Base-by-base conservation (phyloP, 2,888 invertebrate genomes). In the Phaonia tiefii region DNA sequence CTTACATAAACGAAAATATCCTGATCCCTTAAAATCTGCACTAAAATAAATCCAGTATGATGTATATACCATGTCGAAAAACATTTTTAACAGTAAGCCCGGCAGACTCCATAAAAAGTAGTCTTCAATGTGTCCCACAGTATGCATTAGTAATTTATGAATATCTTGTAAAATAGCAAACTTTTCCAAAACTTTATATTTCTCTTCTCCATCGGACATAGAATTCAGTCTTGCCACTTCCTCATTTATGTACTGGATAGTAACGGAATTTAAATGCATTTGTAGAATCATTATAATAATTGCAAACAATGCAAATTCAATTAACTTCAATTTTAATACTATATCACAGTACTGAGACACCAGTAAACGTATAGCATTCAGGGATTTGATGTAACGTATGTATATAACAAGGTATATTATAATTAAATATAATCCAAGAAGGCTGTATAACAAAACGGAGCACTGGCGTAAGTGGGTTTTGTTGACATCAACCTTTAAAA, bases 31-130 rank as follows among this genome's bases (percentile, higher is more conserved):
- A 20, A 42, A 74, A 69, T 83, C 76, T 51, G 69, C 44, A 75
- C 73, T 82, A 42, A 83, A 79, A 51, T 84, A 86, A 0, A 85
- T 67, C 88, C 88, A 88, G 65, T 88, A 88, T 8, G 88, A 86
- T 58, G 86, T 8, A 0, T 84, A 66, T 0, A 86, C 84, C 0
- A 84, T 83, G 46, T 89, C 87, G 37, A 85, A 73, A 58, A 86
- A 85, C 54, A 77, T 83, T 67, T 88, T 87, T 7, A 87, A 51
- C 39, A 86, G 58, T 4, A 86, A 25, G 0, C 75, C 66, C 1
- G 86, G 83, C 42, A 88, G 63, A 69, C 87, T 86, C 49, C 85
- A 77, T 2, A 75, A 67, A 15, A 85, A 87, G 70, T 88, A 85
- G 1, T 75, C n/a, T 46, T 88, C 87, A 22, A 89, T 73, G 0